Evolutionary conservation across 2,888 invertebrate genomes (phyloP), one percentile per base, ranked within the genome.

Genomic region (Pyrochroa serraticornis): DNA sequence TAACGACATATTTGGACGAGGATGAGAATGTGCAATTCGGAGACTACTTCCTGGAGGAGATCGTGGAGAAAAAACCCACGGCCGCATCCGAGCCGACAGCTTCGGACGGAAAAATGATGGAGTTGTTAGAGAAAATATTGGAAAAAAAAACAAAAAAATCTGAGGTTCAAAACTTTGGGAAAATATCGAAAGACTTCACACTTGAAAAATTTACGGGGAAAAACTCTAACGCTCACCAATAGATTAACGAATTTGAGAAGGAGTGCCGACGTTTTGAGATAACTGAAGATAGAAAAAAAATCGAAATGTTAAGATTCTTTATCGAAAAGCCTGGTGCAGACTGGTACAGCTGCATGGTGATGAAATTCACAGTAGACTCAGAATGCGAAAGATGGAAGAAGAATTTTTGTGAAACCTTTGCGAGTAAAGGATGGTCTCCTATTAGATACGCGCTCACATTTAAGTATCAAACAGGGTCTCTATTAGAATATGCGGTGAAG

Each of bases 371-470:
- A 51, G 54, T 66, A 41, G 54, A 69, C 42, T 44, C 60, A 37
- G 62, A 41, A 39, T 69, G 67, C 70, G 5, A 34, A 13, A 61
- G 61, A 64, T 72, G 71, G 68, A 70, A 66, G 59, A 39, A 63
- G 6, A 66, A 37, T 59, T 71, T 71, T 35, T 39, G 62, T 33
- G 65, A 68, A 30, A 54, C 67, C 38, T 70, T 69, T 48, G 58
- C 65, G 47, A 58, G 66, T 39, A 68, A 64, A 52, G 69, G 69
- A 63, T 71, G 71, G 68, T 69, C 33, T 37, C 65, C 54, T 44
- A 47, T 22, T 71, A n/a, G n/a, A n/a, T n/a, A n/a, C n/a, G n/a
- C n/a, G n/a, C n/a, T n/a, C n/a, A n/a, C n/a, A n/a, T n/a, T 58
- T 44, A 70, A 44, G 46, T 67, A 71, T 49, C 65, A 49, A 46